Conservation (phyloP, 2,113 vertebrate genomes). For the Tor tambroides region DNA sequence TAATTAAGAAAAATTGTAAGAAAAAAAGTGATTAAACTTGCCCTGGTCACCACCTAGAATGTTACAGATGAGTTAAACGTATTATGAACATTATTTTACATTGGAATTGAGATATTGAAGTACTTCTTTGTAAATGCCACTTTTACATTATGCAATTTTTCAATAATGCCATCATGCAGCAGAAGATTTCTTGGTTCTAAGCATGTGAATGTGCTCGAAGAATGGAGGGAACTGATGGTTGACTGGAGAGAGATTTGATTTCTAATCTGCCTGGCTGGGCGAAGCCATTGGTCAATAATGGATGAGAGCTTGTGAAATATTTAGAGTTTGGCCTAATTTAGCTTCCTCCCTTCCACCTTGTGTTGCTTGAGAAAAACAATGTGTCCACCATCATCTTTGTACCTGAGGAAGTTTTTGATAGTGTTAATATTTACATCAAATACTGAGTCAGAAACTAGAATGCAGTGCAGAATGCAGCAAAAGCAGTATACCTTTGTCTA, state of each 20-base stretch:
- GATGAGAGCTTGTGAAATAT: conserved; percentile 80
- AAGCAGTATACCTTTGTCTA: background rate
- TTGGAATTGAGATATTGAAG: background rate
- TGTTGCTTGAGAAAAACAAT: conserved; percentile 60
- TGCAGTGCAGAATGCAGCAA: background rate
- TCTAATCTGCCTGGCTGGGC: conserved; percentile 70
- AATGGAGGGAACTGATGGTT: conserved; percentile 43
- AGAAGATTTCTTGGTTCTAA: background rate
- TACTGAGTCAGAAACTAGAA: conserved; percentile 9
- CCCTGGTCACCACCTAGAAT: background rate
- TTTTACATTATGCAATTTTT: background rate
- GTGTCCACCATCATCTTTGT: conserved; percentile 38
- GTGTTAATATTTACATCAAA: conserved; percentile 37
- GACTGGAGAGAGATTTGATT: conserved; percentile 76
- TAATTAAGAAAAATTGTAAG: too few relatives aligned
- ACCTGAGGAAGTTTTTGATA: conserved; percentile 8
- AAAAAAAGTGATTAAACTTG: too few relatives aligned
- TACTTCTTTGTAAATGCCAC: background rate
- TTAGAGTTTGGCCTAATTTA: conserved; percentile 79
- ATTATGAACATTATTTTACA: background rate
- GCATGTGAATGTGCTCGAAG: background rate
- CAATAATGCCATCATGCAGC: too few relatives aligned
- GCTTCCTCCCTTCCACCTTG: conserved; percentile 57
- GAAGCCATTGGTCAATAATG: conserved; percentile 78
- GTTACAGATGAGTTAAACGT: background rate